Conservation (phyloP, 2,113 vertebrate species). For the Sorex fumeus region DNA sequence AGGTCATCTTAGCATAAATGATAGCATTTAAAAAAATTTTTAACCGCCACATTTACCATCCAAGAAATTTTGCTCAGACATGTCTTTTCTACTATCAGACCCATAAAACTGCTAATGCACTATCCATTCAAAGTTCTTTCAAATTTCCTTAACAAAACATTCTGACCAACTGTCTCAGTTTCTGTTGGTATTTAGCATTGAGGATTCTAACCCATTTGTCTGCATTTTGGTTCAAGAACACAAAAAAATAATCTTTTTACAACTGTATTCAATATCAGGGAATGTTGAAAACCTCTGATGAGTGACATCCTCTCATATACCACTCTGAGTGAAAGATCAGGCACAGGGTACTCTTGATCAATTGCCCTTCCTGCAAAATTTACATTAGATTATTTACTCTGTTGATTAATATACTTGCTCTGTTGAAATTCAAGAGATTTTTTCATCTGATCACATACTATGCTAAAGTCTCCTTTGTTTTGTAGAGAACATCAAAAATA, state of each 20-base stretch:
- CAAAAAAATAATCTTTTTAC: not conserved
- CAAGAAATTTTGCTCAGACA: not conserved
- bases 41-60: not conserved
- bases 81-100: not conserved
- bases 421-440: not conserved
- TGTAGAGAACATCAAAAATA: not conserved
- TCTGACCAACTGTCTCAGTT: not conserved
- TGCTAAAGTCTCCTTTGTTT: not conserved
- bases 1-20: not conserved
- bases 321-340: not conserved
- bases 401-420: not conserved
- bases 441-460: not conserved
- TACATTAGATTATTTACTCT: not conserved
- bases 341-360: not conserved
- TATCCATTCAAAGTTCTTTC: not conserved
- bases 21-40: slow-evolving; percentile 3
- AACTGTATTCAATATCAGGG: not conserved
- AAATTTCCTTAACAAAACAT: not conserved
- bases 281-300: rapidly evolving
- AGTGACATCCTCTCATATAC: not conserved
- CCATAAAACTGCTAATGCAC: not conserved
- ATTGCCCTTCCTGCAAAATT: not conserved
- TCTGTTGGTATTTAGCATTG: not conserved
- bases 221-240: not conserved
- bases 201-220: not conserved